Evolutionary conservation across 1,140 invertebrate species (phyloP).

Genomic region (Homarus americanus): DNA sequence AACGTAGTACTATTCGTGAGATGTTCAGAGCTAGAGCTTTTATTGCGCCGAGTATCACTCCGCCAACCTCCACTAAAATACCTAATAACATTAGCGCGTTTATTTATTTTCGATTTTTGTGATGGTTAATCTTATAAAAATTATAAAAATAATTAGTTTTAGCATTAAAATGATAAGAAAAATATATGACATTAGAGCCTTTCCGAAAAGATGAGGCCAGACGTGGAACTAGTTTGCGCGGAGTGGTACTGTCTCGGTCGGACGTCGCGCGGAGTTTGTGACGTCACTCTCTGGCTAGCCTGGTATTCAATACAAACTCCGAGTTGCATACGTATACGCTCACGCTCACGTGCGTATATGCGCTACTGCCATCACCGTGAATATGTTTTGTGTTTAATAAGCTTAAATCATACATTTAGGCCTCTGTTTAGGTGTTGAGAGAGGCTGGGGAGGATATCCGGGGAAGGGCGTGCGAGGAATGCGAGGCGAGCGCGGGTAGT

Average conservation of each 20-base stretch:
- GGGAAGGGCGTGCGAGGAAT: constrained; percentile 47
- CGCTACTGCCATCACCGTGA: background rate
- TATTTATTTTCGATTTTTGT: background rate
- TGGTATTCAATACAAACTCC: constrained; percentile 72
- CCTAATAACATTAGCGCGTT: constrained; percentile 23
- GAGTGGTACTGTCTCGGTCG: constrained; percentile 62
- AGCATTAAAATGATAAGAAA: too few species aligned
- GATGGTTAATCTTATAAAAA: background rate
- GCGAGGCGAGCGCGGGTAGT: constrained; percentile 33
- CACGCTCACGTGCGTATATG: constrained; percentile 32
- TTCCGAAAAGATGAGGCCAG: background rate
- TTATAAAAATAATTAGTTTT: too few species aligned
- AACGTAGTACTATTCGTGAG: constrained; percentile 59
- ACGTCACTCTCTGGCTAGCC: constrained; percentile 63
- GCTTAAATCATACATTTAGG: background rate
- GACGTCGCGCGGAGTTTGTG: constrained; percentile 38
- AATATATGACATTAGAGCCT: background rate
- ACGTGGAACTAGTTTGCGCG: constrained; percentile 44
- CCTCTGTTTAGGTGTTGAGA: background rate
- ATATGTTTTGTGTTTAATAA: background rate
- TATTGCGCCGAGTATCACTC: constrained; percentile 41
- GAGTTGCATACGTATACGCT: constrained; percentile 66
- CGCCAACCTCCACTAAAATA: constrained; percentile 32
- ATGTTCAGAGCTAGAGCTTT: constrained; percentile 31
- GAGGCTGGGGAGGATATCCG: background rate